Evolutionary conservation across 2,888 invertebrate species (phyloP).

Genomic region (Scaptomyza parva): DNA sequence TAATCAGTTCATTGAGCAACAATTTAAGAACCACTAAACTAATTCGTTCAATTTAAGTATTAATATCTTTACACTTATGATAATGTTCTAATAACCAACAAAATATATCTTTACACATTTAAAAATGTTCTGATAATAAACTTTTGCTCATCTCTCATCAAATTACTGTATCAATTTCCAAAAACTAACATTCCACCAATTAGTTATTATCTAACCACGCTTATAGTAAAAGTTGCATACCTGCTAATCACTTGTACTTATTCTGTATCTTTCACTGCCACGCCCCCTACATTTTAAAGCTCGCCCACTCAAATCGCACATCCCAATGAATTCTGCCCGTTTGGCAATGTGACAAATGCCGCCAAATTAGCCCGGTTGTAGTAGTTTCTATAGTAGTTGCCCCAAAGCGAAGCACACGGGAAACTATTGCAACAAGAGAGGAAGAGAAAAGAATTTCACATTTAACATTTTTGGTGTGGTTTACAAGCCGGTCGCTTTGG

Average conservation of each 20-base stretch:
- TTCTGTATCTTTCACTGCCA: neutral
- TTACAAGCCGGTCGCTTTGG: no score
- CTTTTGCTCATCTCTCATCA: neutral
- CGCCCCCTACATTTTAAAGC: neutral
- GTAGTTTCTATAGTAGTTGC: conserved; percentile 21
- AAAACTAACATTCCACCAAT: neutral
- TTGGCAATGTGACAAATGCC: conserved; percentile 53
- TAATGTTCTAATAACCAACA: no score
- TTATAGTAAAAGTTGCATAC: neutral
- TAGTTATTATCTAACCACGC: neutral
- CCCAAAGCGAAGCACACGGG: neutral
- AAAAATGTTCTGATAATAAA: neutral
- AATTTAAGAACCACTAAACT: no score
- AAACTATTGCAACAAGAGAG: no score
- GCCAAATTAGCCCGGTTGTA: conserved; percentile 66
- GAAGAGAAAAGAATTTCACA: no score
- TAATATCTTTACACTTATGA: no score
- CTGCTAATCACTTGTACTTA: neutral
- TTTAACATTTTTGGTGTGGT: no score
- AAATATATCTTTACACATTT: no score
- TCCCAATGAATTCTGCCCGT: neutral
- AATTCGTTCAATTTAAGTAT: no score
- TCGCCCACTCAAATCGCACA: conserved; percentile 4
- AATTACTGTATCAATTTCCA: neutral
- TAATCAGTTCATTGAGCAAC: no score